Conservation (phyloP, 2,888 invertebrate species). For the Callinectes sapidus region DNA sequence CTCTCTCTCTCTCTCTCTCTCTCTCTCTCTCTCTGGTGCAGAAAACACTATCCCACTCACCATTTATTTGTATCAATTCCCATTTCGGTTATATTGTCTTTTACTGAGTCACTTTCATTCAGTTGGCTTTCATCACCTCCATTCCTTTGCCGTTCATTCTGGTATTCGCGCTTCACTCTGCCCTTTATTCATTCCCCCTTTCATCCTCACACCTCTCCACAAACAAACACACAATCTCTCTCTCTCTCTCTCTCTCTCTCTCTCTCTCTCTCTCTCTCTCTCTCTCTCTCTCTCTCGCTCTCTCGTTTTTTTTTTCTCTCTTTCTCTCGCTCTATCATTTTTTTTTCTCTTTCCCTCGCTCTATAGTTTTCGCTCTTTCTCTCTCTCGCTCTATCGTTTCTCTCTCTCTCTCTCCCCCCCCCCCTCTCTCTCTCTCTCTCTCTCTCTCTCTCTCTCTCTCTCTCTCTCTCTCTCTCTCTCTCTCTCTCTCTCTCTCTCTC, state of each 20-base stretch:
- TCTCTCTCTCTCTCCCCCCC: neutral
- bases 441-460: slow-evolving; percentile 43
- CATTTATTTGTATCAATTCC: too few relatives aligned
- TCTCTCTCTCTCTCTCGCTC: neutral
- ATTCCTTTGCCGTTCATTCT: neutral
- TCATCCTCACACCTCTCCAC: neutral
- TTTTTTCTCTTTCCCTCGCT: too few relatives aligned
- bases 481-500: slow-evolving; percentile 35
- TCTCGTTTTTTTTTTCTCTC: too few relatives aligned
- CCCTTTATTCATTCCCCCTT: neutral
- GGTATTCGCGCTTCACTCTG: neutral
- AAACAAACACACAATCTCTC: neutral
- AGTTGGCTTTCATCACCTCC: neutral
- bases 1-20: slow-evolving; percentile 22
- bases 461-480: slow-evolving; percentile 46
- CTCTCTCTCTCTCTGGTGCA: neutral
- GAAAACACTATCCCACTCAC: too few relatives aligned
- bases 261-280: neutral
- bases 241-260: neutral
- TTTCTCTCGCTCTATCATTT: too few relatives aligned
- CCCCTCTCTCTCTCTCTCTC: neutral
- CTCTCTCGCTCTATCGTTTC: too few relatives aligned
- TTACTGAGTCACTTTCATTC: neutral
- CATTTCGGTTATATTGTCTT: neutral
- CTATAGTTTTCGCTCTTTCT: too few relatives aligned